Evolutionary conservation across 2,888 invertebrate species (phyloP).

Genomic region (Anagyrus pseudococci): DNA sequence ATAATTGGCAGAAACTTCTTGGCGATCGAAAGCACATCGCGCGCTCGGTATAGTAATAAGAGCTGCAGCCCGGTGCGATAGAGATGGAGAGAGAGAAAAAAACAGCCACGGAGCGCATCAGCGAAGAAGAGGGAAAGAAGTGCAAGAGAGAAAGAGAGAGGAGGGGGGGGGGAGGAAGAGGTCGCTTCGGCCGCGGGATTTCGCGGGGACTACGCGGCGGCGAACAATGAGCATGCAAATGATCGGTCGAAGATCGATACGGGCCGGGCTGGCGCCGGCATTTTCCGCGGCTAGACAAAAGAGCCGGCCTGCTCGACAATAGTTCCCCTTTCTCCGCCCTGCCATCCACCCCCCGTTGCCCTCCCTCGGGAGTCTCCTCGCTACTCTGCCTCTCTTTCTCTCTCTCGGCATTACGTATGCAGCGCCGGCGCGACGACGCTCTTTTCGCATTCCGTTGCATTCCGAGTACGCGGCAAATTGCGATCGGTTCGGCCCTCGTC

Average conservation of each 20-base stretch:
- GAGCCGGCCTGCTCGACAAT: slow-evolving; percentile 55
- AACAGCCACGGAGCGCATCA: too few relatives aligned
- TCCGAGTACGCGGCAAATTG: slow-evolving; percentile 45
- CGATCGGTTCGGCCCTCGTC: slow-evolving; percentile 24
- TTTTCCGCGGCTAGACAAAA: slow-evolving; percentile 59
- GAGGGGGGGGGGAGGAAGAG: neutral
- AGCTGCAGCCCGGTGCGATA: too few relatives aligned
- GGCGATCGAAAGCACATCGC: neutral
- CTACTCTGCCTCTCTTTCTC: too few relatives aligned
- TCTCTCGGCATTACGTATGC: slow-evolving; percentile 59
- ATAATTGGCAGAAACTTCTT: slow-evolving; percentile 28
- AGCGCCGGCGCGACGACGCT: slow-evolving; percentile 46
- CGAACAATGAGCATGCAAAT: slow-evolving; percentile 63
- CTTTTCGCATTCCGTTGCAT: slow-evolving; percentile 59
- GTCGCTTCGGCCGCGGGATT: slow-evolving; percentile 47
- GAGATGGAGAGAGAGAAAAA: too few relatives aligned
- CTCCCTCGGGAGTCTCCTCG: too few relatives aligned
- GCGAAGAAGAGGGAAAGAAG: too few relatives aligned
- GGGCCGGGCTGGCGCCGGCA: slow-evolving; percentile 50
- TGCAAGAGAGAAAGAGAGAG: too few relatives aligned
- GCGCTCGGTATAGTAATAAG: neutral
- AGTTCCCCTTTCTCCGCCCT: too few relatives aligned
- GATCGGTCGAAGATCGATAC: slow-evolving; percentile 62
- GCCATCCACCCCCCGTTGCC: too few relatives aligned
- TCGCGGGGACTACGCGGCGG: slow-evolving; percentile 46